Base-by-base conservation (phyloP, 2,888 invertebrate species). In the Macrosoma leucophasiata region DNA sequence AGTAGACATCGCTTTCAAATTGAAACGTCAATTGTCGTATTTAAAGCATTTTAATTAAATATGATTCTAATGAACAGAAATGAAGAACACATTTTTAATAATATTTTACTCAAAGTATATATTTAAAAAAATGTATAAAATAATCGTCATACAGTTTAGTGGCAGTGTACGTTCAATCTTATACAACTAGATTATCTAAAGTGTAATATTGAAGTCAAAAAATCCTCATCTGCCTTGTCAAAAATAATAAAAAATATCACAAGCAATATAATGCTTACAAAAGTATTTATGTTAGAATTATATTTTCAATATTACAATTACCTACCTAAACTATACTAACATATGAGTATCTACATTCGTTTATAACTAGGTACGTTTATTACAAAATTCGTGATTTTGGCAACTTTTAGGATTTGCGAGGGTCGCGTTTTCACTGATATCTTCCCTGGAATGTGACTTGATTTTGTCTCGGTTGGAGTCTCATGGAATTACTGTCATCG, bases 401-500 rank as follows among this genome's bases (percentile, higher is more conserved):
- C 70, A 72, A 68, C 65, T 67, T 50, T 52, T 42, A 43, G 41
- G 43, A 50, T 33, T 29, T 37, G 39, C 39, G 36, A 35, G 26
- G 25, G 13, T 20, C 30, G 25, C 35, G 34, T 39, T 41, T 41
- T 53, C 43, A 55, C 62, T 69, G 68, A 59, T 70, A 84, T 65
- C 82, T 63, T 41, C 66, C 70, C 52, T 81, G 82, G 59, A 85
- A 92, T 28, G 89, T 88, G 43, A 89, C 89, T 64, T 85, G 88
- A 62, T 87, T 88, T 39, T 76, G 82, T 56, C 92, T 82, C 13
- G 89, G 87, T 48, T 91, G 92, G 58, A 93, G 78, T 63, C 91
- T 88, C 50, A 94, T 73, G 5, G 93, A 92, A 58, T 91, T 90
- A 48, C 86, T 85, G 47, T 90, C 90, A 33, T 91, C 92, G 13